Conservation (phyloP, 2,797 vertebrate genomes). For the Vultur gryphus region DNA sequence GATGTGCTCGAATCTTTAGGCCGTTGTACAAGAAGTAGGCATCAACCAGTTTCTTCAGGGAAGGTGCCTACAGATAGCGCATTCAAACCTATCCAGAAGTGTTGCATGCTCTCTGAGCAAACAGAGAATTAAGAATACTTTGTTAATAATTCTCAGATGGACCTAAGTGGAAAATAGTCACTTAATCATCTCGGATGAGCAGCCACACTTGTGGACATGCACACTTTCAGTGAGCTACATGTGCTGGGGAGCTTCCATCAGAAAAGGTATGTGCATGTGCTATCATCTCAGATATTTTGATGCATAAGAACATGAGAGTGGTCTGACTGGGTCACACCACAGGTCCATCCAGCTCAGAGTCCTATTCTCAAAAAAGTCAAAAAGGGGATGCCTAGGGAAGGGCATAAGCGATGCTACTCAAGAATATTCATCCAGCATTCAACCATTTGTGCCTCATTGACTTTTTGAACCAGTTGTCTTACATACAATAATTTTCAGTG, state of each 20-base stretch:
- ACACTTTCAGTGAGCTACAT: not conserved
- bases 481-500: not conserved
- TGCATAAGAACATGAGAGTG: not conserved
- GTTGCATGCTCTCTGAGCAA: not conserved
- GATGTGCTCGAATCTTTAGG: not conserved
- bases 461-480: not conserved
- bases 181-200: not conserved
- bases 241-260: not conserved
- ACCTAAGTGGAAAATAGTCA: not conserved
- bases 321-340: not conserved
- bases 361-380: not conserved
- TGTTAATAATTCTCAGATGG: not conserved
- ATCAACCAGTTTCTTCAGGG: not conserved
- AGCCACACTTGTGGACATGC: not conserved
- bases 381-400: not conserved
- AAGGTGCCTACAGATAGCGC: not conserved
- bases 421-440: not conserved
- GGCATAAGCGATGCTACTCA: not conserved
- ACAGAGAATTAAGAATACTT: not conserved
- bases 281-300: not conserved
- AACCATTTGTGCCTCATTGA: not conserved
- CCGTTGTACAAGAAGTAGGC: fast-evolving
- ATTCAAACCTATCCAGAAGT: not conserved
- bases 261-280: not conserved
- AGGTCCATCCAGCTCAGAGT: not conserved